Evolutionary conservation across 2,113 vertebrate species (phyloP).

Genomic region (Emydocephalus ijimae): DNA sequence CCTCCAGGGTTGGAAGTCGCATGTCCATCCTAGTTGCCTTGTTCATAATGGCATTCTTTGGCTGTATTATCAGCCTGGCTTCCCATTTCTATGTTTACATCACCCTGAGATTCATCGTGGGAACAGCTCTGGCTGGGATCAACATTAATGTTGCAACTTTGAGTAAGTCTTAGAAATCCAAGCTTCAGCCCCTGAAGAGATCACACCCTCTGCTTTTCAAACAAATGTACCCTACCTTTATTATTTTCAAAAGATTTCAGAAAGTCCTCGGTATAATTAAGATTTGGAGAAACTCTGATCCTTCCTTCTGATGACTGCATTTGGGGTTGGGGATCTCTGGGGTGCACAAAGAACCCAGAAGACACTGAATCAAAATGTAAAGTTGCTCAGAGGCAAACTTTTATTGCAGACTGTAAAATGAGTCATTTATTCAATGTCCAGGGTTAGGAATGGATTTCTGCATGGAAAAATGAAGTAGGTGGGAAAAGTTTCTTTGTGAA

Average conservation of each 20-base stretch:
- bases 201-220: background rate
- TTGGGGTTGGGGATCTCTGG: no score
- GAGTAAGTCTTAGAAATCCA: constrained; percentile 57
- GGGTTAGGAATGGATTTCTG: background rate
- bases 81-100: constrained; percentile 75
- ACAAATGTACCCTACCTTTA: background rate
- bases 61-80: constrained; percentile 69
- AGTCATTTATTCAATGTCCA: background rate
- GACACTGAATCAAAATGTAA: background rate
- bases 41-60: constrained; percentile 66
- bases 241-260: background rate
- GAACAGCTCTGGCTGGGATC: constrained; percentile 65
- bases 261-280: background rate
- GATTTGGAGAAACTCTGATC: background rate
- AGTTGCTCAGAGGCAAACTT: background rate
- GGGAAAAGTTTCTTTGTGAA: constrained; percentile 46
- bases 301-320: no score
- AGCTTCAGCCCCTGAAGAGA: background rate
- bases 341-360: no score
- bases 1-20: constrained; percentile 74
- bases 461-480: background rate
- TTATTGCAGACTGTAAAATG: background rate
- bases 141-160: constrained; percentile 67
- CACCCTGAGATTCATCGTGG: constrained; percentile 68
- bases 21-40: constrained; percentile 68